These are phyloP conservation scores for Drosophila punjabiensis DNA, from an alignment of 1,140 invertebrate genomes.

Conservation along the genomic window DNA sequence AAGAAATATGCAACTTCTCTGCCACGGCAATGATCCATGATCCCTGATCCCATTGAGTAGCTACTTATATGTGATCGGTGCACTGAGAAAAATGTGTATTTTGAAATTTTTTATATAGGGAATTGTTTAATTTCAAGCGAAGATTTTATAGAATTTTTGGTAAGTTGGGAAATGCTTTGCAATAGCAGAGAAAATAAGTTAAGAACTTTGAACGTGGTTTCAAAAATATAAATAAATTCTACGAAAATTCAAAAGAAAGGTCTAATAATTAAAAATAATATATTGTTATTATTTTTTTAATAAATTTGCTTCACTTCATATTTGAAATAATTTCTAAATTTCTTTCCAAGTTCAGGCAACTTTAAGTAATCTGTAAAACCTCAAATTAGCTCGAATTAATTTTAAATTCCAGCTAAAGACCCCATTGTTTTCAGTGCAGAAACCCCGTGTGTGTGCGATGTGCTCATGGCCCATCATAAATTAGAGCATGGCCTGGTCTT, in stretches of 20 bases:
- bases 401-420: not conserved
- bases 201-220: not conserved
- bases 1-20: conserved; percentile 61
- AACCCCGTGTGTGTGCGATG: conserved; percentile 10
- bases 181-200: too few relatives aligned
- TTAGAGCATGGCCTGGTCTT: conserved; percentile 64
- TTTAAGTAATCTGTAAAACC: not conserved
- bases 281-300: too few relatives aligned
- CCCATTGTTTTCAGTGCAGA: not conserved
- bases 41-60: conserved; percentile 16
- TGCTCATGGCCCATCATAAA: conserved; percentile 63
- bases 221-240: not conserved
- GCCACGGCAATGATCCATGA: conserved; percentile 51
- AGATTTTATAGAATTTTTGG: not conserved
- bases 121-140: not conserved
- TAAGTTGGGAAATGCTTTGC: not conserved
- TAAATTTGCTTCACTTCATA: too few relatives aligned
- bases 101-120: too few relatives aligned
- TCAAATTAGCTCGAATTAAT: not conserved
- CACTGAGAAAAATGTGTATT: not conserved
- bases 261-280: too few relatives aligned
- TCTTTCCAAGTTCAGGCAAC: too few relatives aligned
- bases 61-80: conserved; percentile 18
- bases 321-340: too few relatives aligned
- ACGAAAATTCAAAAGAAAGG: not conserved